Percentiles rank a stretch among this genome's conserved stretches.
Evolutionary conservation across 1,140 invertebrate species (phyloP).

Genomic region (Goniozus legneri): DNA sequence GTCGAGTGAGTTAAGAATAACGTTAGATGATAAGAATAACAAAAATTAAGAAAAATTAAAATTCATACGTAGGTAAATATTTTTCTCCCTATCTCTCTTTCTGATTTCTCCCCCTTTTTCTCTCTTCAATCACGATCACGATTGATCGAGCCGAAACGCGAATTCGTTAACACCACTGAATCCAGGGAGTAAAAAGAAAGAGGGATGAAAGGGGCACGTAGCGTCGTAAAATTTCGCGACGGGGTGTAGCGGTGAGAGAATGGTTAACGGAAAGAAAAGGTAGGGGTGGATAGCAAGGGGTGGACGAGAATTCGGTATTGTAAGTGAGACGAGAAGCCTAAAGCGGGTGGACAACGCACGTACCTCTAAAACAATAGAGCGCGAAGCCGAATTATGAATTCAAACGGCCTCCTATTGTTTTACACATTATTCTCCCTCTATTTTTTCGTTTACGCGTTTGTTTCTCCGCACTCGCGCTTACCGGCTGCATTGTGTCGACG

Average conservation of each 20-base stretch:
- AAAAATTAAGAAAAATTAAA: too few species aligned
- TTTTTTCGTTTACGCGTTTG: constrained; percentile 51
- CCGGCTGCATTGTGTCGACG: constrained; percentile 44
- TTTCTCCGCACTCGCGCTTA: too few species aligned
- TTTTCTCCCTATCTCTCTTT: too few species aligned
- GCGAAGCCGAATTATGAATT: constrained; percentile 50
- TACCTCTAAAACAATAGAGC: constrained; percentile 43
- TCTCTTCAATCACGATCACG: too few species aligned
- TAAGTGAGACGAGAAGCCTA: too few species aligned
- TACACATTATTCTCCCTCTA: too few species aligned
- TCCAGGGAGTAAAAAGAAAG: background rate
- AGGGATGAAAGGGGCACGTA: constrained; percentile 19
- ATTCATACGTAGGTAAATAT: too few species aligned
- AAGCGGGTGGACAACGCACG: constrained; percentile 14
- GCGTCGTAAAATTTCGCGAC: constrained; percentile 12
- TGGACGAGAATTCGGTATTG: too few species aligned
- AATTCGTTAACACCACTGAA: constrained; percentile 9
- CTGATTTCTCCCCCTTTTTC: too few species aligned
- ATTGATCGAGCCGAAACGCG: too few species aligned
- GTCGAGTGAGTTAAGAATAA: too few species aligned
- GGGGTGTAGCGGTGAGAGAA: constrained; percentile 7
- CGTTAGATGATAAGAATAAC: too few species aligned
- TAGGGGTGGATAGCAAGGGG: constrained; percentile 22
- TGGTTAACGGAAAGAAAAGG: constrained; percentile 13
- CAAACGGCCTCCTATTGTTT: constrained; percentile 50